These are phyloP conservation scores for Peromyscus eremicus DNA, from an alignment of 2,797 vertebrate species.

Conservation along the genomic window DNA sequence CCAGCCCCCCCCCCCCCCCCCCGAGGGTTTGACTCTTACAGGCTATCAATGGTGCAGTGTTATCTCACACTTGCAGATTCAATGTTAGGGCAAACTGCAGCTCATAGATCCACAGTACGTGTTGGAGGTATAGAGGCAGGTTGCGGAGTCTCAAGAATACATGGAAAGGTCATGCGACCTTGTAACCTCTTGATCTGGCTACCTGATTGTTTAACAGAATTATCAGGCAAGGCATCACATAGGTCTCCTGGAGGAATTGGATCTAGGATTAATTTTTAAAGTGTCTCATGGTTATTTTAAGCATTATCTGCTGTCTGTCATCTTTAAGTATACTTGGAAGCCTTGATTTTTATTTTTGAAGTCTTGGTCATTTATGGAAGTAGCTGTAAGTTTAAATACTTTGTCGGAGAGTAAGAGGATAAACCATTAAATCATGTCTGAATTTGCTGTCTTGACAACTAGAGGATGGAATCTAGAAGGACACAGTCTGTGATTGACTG, in stretches of 20 bases:
- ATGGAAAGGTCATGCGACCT: background rate
- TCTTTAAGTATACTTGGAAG: constrained; percentile 38
- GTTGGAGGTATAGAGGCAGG: background rate
- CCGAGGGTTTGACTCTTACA: background rate
- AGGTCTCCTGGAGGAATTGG: constrained; percentile 38
- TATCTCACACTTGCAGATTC: background rate
- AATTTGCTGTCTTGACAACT: background rate
- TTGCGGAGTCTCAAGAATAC: background rate
- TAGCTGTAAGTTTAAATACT: constrained; percentile 41
- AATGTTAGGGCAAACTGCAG: background rate
- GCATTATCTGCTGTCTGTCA: background rate
- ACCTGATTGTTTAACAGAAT: background rate
- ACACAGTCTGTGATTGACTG: background rate
- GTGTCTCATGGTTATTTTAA: constrained; percentile 24
- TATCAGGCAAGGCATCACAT: background rate
- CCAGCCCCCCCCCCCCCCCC: too few species aligned
- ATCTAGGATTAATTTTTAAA: constrained; percentile 51
- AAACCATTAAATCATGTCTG: constrained; percentile 21
- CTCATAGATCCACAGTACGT: background rate
- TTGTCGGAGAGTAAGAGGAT: constrained; percentile 50
- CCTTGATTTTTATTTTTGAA: constrained; percentile 52
- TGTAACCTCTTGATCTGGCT: background rate
- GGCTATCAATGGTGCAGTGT: background rate
- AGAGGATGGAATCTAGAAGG: constrained; percentile 37
- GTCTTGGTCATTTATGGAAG: constrained; percentile 40